These are phyloP conservation scores for Sporophila hypoxantha DNA, from an alignment of 2,113 vertebrate species.

Conservation along the genomic window DNA sequence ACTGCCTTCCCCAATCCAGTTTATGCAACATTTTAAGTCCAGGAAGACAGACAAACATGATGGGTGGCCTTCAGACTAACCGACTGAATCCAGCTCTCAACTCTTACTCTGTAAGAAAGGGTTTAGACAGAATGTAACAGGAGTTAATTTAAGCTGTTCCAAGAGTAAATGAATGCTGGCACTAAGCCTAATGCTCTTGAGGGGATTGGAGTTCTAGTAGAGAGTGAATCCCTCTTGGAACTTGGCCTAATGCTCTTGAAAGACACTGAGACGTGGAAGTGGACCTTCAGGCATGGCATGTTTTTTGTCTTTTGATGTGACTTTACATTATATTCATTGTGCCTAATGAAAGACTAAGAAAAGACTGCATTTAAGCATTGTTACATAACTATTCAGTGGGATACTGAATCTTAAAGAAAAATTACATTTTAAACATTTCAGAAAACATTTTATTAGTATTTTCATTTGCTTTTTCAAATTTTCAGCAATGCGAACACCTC, in stretches of 20 bases:
- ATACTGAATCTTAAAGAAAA: not conserved
- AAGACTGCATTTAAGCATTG: not conserved
- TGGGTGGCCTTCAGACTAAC: not conserved
- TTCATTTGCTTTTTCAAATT: not conserved
- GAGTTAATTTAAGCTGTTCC: slow-evolving; percentile 35
- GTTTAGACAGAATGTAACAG: slow-evolving; percentile 6
- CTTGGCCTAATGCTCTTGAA: not conserved
- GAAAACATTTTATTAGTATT: not conserved
- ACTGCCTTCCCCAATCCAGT: not conserved
- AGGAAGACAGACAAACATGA: not conserved
- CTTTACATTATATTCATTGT: not conserved
- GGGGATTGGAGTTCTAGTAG: slow-evolving; percentile 6
- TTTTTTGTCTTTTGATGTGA: not conserved
- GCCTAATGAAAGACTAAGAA: not conserved
- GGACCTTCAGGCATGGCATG: not conserved
- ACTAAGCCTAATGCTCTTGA: slow-evolving; percentile 42
- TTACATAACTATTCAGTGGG: not conserved
- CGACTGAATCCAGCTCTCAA: slow-evolving; percentile 1
- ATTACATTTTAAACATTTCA: not conserved
- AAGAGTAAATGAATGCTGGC: slow-evolving; percentile 28
- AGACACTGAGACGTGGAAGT: not conserved
- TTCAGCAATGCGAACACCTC: not conserved
- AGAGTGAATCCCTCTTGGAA: slow-evolving; percentile 21
- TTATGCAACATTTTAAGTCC: not conserved
- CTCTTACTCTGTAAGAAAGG: not conserved